Conservation (phyloP, 2,888 invertebrate genomes). For the Dermolepida albohirtum region DNA sequence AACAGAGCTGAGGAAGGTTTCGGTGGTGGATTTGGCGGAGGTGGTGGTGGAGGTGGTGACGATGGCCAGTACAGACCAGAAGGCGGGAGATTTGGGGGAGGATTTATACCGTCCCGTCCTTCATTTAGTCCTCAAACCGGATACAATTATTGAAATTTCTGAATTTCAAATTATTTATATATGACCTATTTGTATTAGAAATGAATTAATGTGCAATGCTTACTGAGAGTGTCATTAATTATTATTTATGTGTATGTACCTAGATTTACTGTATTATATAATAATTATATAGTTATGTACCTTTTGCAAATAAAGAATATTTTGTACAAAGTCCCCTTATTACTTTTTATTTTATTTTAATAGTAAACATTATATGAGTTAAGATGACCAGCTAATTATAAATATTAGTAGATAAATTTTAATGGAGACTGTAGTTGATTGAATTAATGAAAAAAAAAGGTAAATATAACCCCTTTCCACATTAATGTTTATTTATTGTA, state of each 20-base stretch:
- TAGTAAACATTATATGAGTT: too few species aligned
- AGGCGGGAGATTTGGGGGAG: constrained; percentile 51
- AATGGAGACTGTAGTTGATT: too few species aligned
- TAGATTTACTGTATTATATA: constrained; percentile 22
- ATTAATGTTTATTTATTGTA: too few species aligned
- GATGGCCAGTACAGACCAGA: constrained; percentile 53
- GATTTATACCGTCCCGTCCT: constrained; percentile 32
- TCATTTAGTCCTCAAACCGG: constrained; percentile 33
- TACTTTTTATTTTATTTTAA: constrained; percentile 12
- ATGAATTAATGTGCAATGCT: constrained; percentile 16
- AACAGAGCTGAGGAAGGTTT: constrained; percentile 57
- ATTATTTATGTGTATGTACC: constrained; percentile 19
- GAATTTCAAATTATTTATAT: constrained; percentile 11
- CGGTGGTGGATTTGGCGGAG: constrained; percentile 40
- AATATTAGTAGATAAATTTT: too few species aligned
- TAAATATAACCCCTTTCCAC: too few species aligned
- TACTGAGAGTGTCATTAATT: constrained; percentile 32
- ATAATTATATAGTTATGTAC: constrained; percentile 22
- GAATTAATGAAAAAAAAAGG: too few species aligned
- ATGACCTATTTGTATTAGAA: not conserved
- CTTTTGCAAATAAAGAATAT: constrained; percentile 29
- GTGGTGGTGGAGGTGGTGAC: constrained; percentile 47
- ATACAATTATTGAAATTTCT: constrained; percentile 29
- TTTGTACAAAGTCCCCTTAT: constrained; percentile 6
- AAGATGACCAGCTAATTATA: too few species aligned